Evolutionary conservation across 2,888 invertebrate species (phyloP), one percentile per base, ranked within the genome.

Genomic region (Drosophila putrida): DNA sequence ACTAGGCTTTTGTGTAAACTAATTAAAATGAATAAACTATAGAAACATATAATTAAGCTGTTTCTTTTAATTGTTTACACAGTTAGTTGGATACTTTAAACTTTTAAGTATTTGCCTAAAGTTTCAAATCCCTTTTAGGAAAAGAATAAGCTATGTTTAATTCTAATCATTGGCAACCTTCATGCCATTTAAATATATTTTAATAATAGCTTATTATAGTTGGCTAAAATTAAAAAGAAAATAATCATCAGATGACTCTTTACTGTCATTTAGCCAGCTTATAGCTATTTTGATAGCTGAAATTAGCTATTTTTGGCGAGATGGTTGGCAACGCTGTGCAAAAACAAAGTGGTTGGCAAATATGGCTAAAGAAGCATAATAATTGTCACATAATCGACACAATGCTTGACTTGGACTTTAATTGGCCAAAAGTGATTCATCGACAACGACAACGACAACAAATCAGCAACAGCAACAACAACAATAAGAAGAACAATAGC

Each of bases 281-380:
- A 13, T 13, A 28, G 28, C 38, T 28, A 51, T 13, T 38, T 35
- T 55, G 20, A 36, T 57, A 31, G 55, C 33, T 44, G 35, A 11
- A 43, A 11, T 55, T 55, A 58, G 47, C 58, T 31, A n/a, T 38
- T 31, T 58, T 47, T 58, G 46, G 46, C 15, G 11, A 36, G 8
- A 36, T 47, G 31, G 47, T 47, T 58, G 58, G 58, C 38, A 58
- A 47, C 47, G 13, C 33, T 11, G 6, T 3, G 13, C 39, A 13
- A 41, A 46, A 55, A 46, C n/a, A 55, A 49, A 27, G 20, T 36
- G 36, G 36, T 54, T 61, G 38, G 61, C 68, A 72, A 72, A 68
- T 72, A 72, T 54, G 72, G 72, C 68, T 68, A 58, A 73, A 72
- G 73, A 73, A 72, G 73, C 73, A 73, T 72, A 72, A 68, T 72